These are phyloP conservation scores for Nipponacmea schrenckii DNA, from an alignment of 2,888 invertebrate species.

Conservation along the genomic window DNA sequence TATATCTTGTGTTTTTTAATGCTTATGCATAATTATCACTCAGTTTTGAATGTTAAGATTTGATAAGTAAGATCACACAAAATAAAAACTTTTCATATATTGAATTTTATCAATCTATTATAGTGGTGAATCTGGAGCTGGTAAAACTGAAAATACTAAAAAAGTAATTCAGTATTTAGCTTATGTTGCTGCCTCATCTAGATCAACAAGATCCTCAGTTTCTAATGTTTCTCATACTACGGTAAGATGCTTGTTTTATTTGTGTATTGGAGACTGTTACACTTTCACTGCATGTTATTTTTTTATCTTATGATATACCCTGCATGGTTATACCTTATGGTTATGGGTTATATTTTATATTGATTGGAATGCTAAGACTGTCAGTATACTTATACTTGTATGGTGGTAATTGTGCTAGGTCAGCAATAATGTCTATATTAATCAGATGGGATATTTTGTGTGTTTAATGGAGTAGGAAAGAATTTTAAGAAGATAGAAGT, in stretches of 20 bases:
- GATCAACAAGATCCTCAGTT: constrained; percentile 51
- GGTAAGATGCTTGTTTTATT: constrained; percentile 33
- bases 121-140: constrained; percentile 98
- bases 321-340: background rate
- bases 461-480: no score
- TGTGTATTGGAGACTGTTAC: background rate
- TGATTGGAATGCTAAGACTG: no score
- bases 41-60: no score
- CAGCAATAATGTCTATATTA: no score
- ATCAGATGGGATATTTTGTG: no score
- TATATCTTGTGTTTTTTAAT: no score
- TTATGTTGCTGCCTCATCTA: constrained; percentile 91
- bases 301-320: background rate
- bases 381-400: background rate
- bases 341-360: background rate
- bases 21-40: no score
- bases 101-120: constrained; percentile 27
- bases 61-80: no score
- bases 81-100: no score
- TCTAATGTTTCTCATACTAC: constrained; percentile 41
- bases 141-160: constrained; percentile 99
- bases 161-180: constrained; percentile 99
- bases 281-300: no score
- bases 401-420: no score
- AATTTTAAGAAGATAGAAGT: no score